Conservation (phyloP, 2,113 vertebrate species). For the Ondatra zibethicus region DNA sequence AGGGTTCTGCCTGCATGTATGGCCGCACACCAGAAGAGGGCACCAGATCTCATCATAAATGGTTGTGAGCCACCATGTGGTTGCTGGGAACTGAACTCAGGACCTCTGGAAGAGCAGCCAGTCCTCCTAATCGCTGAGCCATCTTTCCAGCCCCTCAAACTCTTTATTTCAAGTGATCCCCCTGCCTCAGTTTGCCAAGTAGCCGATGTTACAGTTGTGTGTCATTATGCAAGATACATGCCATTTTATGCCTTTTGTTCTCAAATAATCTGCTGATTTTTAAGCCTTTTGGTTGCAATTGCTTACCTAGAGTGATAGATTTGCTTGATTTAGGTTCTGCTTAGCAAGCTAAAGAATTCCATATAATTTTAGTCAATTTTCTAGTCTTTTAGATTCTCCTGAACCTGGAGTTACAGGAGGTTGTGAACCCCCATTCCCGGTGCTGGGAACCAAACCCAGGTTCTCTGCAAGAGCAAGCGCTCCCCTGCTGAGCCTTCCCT, state of each 20-base stretch:
- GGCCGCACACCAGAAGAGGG: too few species aligned
- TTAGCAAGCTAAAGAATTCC: background rate
- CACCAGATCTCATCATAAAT: too few species aligned
- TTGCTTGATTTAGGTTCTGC: background rate
- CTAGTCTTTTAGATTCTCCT: background rate
- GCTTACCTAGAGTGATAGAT: background rate
- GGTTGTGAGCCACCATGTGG: too few species aligned
- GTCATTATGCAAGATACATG: background rate
- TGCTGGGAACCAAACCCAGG: background rate
- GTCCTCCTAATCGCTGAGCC: too few species aligned
- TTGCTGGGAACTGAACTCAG: too few species aligned
- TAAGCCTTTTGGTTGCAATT: background rate
- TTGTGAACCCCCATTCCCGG: background rate
- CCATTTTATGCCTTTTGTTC: background rate
- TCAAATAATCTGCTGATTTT: background rate
- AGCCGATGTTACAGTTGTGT: background rate
- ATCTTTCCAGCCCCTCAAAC: too few species aligned
- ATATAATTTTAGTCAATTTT: slow-evolving; percentile 38
- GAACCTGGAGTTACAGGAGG: background rate
- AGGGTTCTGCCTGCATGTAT: too few species aligned
- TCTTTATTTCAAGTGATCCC: background rate
- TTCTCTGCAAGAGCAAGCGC: background rate
- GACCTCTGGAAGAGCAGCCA: too few species aligned
- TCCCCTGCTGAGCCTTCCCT: background rate
- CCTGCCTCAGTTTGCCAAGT: background rate